A percentile compares a stretch with the other conserved stretches of the same genome.
phyloP scores from a whole-genome alignment of 2,888 invertebrate species.

The Miltochrista miniata region DNA sequence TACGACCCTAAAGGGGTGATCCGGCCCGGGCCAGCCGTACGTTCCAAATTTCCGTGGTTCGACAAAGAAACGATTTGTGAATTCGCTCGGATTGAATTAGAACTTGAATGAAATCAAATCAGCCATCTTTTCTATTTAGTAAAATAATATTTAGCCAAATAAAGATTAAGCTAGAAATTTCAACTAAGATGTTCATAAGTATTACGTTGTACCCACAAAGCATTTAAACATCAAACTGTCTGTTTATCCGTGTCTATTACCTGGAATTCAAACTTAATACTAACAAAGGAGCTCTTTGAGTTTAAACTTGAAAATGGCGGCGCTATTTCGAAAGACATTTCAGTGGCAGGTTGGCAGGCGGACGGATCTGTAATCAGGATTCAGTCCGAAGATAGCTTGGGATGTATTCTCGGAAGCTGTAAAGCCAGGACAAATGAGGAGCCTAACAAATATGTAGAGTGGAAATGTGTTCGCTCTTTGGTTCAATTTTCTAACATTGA shows the following conservation, averaged over 20 bases:
- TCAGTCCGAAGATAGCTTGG: conserved; percentile 22
- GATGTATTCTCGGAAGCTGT: conserved; percentile 26
- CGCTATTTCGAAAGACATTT: conserved; percentile 28
- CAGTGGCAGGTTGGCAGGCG: conserved; percentile 12
- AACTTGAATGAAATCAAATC: no score
- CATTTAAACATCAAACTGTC: neutral
- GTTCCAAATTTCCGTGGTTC: no score
- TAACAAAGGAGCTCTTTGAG: neutral
- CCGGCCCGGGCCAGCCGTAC: no score
- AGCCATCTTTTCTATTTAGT: no score
- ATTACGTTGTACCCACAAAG: conserved; percentile 1
- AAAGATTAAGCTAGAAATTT: no score
- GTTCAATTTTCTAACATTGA: no score
- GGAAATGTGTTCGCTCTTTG: neutral
- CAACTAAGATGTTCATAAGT: neutral
- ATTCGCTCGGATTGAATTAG: no score
- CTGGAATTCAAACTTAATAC: conserved; percentile 1
- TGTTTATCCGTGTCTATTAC: neutral
- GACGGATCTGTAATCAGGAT: conserved; percentile 29
- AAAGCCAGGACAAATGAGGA: conserved; percentile 28
- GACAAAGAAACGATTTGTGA: no score
- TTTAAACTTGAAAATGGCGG: conserved; percentile 17
- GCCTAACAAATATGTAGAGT: conserved; percentile 14
- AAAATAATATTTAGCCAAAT: no score
- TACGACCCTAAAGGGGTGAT: no score